Conservation (phyloP, 2,113 vertebrate species). For the Hydrolagus affinis region DNA sequence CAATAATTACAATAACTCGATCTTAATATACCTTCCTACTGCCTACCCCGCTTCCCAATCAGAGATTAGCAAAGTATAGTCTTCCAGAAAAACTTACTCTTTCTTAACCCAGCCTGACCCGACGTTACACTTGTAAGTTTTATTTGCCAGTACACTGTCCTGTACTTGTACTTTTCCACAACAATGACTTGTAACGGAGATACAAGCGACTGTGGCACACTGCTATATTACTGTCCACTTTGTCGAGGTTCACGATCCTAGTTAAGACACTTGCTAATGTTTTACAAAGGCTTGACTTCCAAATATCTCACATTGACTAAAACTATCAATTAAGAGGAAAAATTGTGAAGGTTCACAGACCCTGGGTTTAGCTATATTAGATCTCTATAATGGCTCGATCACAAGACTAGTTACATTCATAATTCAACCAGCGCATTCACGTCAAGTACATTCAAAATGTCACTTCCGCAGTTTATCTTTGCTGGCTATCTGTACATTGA, state of each 20-base stretch:
- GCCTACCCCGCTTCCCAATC: background rate
- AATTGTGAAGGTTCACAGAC: background rate
- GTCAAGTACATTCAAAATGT: background rate
- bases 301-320: background rate
- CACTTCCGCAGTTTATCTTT: background rate
- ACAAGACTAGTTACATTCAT: background rate
- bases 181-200: background rate
- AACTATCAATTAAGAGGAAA: background rate
- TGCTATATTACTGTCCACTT: background rate
- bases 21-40: too few species aligned
- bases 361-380: background rate
- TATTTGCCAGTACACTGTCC: background rate
- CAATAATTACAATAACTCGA: too few species aligned
- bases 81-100: background rate
- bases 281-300: background rate
- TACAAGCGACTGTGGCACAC: background rate
- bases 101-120: background rate
- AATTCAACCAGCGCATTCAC: background rate
- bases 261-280: too few species aligned
- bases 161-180: too few species aligned
- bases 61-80: background rate
- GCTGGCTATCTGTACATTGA: background rate
- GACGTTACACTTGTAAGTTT: background rate
- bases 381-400: background rate
- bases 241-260: background rate